These are phyloP conservation scores for Umimayanthus kanabou DNA, from an alignment of 92 coral and sea anemone genomes.

Conservation along the genomic window DNA sequence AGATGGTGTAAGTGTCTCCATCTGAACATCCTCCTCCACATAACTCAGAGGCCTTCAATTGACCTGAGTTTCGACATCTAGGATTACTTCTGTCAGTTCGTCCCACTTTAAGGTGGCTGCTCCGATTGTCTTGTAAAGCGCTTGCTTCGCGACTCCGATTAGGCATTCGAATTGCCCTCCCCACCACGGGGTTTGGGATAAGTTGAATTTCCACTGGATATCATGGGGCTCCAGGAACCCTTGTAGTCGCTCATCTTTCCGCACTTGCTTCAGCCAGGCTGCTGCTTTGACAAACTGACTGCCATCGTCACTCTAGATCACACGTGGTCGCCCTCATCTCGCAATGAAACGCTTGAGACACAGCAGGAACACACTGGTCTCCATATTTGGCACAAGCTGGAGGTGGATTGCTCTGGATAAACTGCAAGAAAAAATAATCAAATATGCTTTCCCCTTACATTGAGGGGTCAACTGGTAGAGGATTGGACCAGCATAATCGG, in stretches of 20 bases:
- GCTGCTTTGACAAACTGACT: conserved; percentile 61
- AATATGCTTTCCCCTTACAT: conserved; percentile 55
- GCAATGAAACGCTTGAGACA: conserved; percentile 61
- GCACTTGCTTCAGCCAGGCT: conserved; percentile 50
- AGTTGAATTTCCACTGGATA: conserved; percentile 53
- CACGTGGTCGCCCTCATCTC: conserved; percentile 61
- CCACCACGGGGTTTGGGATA: conserved; percentile 61
- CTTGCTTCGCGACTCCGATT: conserved; percentile 49
- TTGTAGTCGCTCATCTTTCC: conserved; percentile 36
- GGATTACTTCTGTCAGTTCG: conserved; percentile 50
- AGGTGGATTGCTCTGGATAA: conserved; percentile 61
- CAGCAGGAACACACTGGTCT: conserved; percentile 45
- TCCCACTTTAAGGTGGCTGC: conserved; percentile 53
- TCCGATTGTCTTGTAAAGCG: conserved; percentile 51
- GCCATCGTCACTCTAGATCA: conserved; percentile 66
- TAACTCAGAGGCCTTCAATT: conserved; percentile 58
- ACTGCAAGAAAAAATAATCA: conserved; percentile 62
- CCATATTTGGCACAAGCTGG: conserved; percentile 53
- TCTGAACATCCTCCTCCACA: conserved; percentile 57
- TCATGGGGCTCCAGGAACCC: conserved; percentile 62
- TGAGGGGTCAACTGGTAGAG: conserved; percentile 46
- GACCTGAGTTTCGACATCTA: conserved; percentile 55
- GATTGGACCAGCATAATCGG: conserved; percentile 62
- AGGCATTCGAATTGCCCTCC: conserved; percentile 66
- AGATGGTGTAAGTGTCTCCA: conserved; percentile 53